Percentiles rank a stretch among this genome's conserved stretches.
Conservation (phyloP, 2,113 vertebrate species). For the Arizona elegans region DNA sequence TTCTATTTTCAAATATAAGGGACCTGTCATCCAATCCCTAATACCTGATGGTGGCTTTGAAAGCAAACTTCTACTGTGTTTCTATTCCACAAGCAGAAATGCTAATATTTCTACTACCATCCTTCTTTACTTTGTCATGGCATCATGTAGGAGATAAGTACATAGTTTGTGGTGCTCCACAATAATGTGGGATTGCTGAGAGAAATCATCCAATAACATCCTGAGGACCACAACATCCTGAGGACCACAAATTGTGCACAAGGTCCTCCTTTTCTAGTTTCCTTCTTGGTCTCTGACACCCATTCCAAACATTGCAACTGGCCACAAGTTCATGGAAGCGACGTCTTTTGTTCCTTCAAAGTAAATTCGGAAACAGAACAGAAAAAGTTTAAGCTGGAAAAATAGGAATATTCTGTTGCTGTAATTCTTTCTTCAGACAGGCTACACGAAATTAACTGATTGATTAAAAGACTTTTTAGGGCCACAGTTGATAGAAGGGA, state of each 20-base stretch:
- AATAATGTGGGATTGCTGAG: neutral
- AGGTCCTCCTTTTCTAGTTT: neutral
- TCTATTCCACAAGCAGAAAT: neutral
- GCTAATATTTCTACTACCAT: neutral
- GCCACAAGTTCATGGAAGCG: neutral
- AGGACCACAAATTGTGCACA: neutral
- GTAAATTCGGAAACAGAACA: neutral
- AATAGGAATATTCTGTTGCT: neutral
- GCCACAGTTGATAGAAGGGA: slow-evolving; percentile 5
- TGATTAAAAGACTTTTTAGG: slow-evolving; percentile 21
- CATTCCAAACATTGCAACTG: neutral
- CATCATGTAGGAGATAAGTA: neutral
- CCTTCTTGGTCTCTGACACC: neutral
- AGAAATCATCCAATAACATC: neutral
- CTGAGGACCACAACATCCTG: neutral
- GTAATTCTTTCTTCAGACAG: neutral
- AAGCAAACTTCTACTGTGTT: neutral
- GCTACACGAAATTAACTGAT: neutral
- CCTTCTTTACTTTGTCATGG: neutral
- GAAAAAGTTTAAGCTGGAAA: neutral
- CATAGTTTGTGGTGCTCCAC: neutral
- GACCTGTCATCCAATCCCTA: neutral
- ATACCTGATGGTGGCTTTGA: neutral
- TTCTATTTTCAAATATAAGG: neutral
- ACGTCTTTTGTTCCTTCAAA: neutral